phyloP scores from a whole-genome alignment of 2,113 vertebrate species.

The Limnothrissa miodon region DNA sequence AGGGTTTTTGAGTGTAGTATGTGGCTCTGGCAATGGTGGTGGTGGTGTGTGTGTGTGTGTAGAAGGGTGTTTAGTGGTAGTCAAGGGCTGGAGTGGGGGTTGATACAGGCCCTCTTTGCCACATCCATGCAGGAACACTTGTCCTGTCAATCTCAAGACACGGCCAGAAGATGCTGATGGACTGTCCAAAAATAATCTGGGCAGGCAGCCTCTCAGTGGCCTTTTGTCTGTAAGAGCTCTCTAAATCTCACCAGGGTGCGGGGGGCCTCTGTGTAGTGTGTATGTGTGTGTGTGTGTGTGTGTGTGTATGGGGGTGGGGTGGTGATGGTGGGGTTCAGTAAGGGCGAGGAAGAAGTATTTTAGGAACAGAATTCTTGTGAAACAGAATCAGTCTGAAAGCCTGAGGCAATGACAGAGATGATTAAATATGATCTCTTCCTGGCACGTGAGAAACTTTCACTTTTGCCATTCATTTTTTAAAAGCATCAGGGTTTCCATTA shows the following conservation, averaged over 20 bases:
- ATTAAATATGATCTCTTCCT: neutral
- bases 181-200: conserved; percentile 65
- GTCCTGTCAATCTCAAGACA: conserved; percentile 71
- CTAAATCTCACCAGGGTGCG: conserved; percentile 4
- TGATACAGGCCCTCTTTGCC: conserved; percentile 40
- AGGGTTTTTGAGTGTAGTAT: conserved; percentile 50
- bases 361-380: neutral
- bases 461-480: neutral
- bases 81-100: conserved; percentile 16
- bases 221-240: conserved; percentile 33
- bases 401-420: conserved; percentile 12
- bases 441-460: neutral
- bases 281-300: too few species aligned
- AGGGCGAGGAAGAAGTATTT: neutral
- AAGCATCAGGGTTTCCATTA: neutral
- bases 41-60: too few species aligned
- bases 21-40: conserved; percentile 40
- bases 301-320: neutral
- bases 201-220: conserved; percentile 31
- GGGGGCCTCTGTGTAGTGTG: neutral
- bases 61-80: neutral
- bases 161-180: conserved; percentile 64
- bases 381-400: conserved; percentile 15
- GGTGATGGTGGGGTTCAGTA: neutral
- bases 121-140: conserved; percentile 64